phyloP scores from a whole-genome alignment of 2,797 vertebrate species.

The Remorina albescens region DNA sequence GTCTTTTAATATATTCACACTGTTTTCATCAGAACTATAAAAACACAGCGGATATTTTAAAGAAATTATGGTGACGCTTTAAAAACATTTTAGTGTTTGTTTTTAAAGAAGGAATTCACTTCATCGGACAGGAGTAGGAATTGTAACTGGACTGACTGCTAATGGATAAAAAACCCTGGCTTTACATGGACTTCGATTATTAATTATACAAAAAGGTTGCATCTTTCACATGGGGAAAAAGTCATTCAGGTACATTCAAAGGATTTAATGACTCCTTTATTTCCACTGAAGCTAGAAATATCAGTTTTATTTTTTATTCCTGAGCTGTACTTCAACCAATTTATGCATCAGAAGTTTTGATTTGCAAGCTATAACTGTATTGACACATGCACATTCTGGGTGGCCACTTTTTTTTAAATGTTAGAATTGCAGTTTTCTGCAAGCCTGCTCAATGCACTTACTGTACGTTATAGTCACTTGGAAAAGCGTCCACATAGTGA shows the following conservation, averaged over 20 bases:
- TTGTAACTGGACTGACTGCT: slow-evolving; percentile 55
- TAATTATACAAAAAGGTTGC: slow-evolving; percentile 18
- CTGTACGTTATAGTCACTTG: slow-evolving; percentile 48
- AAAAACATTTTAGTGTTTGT: slow-evolving; percentile 72
- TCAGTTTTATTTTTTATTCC: slow-evolving; percentile 69
- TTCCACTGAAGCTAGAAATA: slow-evolving; percentile 44
- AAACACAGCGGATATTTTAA: slow-evolving; percentile 70
- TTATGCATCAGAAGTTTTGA: slow-evolving; percentile 55
- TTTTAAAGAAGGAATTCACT: slow-evolving; percentile 75
- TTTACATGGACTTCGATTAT: slow-evolving; percentile 23
- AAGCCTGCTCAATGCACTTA: slow-evolving; percentile 51
- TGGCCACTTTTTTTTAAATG: slow-evolving; percentile 32
- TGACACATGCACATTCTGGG: slow-evolving; percentile 33
- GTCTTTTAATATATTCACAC: slow-evolving; percentile 77
- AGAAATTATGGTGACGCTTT: slow-evolving; percentile 63
- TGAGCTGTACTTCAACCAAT: slow-evolving; percentile 68
- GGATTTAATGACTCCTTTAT: slow-evolving; percentile 25
- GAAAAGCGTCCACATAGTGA: slow-evolving; percentile 42
- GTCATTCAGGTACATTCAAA: slow-evolving; percentile 6
- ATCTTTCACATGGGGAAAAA: slow-evolving; percentile 16
- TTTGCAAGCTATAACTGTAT: slow-evolving; percentile 57
- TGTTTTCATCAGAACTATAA: slow-evolving; percentile 59
- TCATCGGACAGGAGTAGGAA: slow-evolving; percentile 74
- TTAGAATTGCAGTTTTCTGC: slow-evolving; percentile 43
- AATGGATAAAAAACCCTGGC: slow-evolving; percentile 48